phyloP scores from a whole-genome alignment of 2,888 invertebrate genomes.

The Thereva unica region DNA sequence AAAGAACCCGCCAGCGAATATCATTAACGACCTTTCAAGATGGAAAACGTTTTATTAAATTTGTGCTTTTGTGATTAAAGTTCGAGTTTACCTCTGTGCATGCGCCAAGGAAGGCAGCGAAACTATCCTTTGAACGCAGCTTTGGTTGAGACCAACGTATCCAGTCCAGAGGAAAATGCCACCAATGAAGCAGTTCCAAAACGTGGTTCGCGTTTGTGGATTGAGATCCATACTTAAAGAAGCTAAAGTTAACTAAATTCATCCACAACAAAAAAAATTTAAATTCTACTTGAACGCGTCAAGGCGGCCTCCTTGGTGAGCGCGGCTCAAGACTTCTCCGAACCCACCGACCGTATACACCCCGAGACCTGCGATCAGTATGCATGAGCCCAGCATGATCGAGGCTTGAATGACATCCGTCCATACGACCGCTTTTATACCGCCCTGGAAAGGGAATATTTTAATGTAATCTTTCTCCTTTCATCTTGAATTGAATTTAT shows the following conservation, averaged over 20 bases:
- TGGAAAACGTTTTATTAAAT: background rate
- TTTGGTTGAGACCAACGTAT: slow-evolving; percentile 71
- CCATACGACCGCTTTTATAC: slow-evolving; percentile 62
- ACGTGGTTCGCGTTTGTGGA: slow-evolving; percentile 65
- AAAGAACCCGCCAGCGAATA: slow-evolving; percentile 63
- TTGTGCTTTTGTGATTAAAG: background rate
- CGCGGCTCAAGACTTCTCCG: slow-evolving; percentile 52
- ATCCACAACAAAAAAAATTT: background rate
- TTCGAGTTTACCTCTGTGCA: slow-evolving; percentile 60
- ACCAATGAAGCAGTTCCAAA: slow-evolving; percentile 66
- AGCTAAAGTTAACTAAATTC: background rate
- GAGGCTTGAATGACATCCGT: slow-evolving; percentile 60
- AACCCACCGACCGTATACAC: slow-evolving; percentile 56
- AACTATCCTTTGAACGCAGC: slow-evolving; percentile 72
- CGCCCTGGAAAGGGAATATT: slow-evolving; percentile 51
- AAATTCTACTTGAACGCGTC: slow-evolving; percentile 52
- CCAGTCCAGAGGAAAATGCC: slow-evolving; percentile 65
- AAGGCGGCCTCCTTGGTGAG: slow-evolving; percentile 54
- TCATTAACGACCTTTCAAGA: slow-evolving; percentile 58
- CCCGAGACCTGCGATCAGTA: slow-evolving; percentile 56
- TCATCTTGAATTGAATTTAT: background rate
- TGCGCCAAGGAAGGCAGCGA: slow-evolving; percentile 64
- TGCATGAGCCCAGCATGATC: slow-evolving; percentile 56
- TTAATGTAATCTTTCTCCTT: background rate
- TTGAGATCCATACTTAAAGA: slow-evolving; percentile 63